Evolutionary conservation across 2,113 vertebrate species (phyloP).

Genomic region (Saimiri boliviensis): DNA sequence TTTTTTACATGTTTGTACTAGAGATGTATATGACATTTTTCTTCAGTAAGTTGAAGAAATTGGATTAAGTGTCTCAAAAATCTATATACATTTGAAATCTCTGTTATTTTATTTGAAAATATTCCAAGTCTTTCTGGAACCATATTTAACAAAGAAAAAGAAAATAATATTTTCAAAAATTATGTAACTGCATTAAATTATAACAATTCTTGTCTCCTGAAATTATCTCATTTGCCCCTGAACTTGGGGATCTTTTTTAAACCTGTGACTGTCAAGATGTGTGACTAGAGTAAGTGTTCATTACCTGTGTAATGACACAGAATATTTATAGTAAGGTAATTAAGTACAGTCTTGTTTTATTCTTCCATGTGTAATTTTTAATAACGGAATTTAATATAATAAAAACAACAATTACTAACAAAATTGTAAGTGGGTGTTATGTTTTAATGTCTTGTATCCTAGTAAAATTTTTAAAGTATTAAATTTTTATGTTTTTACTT

Average conservation of each 20-base stretch:
- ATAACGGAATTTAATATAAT: background rate
- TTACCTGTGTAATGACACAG: background rate
- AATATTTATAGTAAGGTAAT: slow-evolving; percentile 27
- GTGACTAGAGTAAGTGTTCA: slow-evolving; percentile 27
- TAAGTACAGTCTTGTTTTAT: background rate
- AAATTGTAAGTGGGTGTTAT: background rate
- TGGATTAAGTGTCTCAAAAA: background rate
- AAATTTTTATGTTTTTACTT: background rate
- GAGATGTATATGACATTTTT: background rate
- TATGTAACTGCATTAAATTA: background rate
- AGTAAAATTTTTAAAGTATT: background rate
- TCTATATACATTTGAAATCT: background rate
- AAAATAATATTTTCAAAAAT: slow-evolving; percentile 18
- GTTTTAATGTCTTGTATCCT: background rate
- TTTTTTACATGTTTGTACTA: background rate
- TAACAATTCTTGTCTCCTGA: background rate
- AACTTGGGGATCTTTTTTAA: background rate
- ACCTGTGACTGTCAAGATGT: background rate
- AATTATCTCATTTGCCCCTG: background rate
- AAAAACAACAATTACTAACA: slow-evolving; percentile 12
- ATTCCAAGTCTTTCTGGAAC: background rate
- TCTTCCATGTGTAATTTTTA: background rate
- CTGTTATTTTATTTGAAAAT: background rate
- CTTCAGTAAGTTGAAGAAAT: background rate
- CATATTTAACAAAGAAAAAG: background rate